Base-by-base conservation (phyloP, 2,888 invertebrate species). In the Drosophila nr. medialis region DNA sequence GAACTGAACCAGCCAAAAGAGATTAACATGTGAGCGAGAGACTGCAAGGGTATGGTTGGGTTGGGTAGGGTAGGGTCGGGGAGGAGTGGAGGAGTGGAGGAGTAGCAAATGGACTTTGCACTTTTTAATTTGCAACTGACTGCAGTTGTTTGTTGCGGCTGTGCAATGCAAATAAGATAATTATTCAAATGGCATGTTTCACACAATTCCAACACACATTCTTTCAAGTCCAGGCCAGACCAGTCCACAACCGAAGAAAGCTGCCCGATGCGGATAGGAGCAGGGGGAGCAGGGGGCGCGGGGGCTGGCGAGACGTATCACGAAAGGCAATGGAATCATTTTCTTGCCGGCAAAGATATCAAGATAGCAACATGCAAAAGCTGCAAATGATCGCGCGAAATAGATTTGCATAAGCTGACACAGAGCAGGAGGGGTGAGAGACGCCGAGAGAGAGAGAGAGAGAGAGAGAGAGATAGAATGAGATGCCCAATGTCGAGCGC, bases 161-260 rank as follows among this genome's bases (percentile, higher is more conserved):
- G 34, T 82, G 89, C 89, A 83, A 89, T 89, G 91, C 90, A 91
- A 90, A 90, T 90, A 90, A 90, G 90, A 91, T 91, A 91, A 91
- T 92, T 91, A 92, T 91, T 91, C 91, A 91, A 91, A 92, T 91
- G 84, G 91, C 91, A 92, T 91, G 91, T 91, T 91, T 92, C 91
- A 91, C 92, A 91, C 90, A 92, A 91, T 91, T 90, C 87, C 90
- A 84, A 82, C 79, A 80, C 83, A 86, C 80, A 87, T 88, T 87
- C 89, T 64, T 73, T 40, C 70, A 64, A 81, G 78, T 81, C 78
- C 75, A 78, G 72, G 64, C 36, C 60, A 64, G 64, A 58, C 70
- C 58, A 74, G 63, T 50, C 61, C 64, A 34, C 64, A 38, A 50
- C 10, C 36, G 49, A 72, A 72, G 80, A 72, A 76, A 69, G 77